Evolutionary conservation across 2,888 invertebrate species (phyloP).

Genomic region (Drosophila flavopinicola): DNA sequence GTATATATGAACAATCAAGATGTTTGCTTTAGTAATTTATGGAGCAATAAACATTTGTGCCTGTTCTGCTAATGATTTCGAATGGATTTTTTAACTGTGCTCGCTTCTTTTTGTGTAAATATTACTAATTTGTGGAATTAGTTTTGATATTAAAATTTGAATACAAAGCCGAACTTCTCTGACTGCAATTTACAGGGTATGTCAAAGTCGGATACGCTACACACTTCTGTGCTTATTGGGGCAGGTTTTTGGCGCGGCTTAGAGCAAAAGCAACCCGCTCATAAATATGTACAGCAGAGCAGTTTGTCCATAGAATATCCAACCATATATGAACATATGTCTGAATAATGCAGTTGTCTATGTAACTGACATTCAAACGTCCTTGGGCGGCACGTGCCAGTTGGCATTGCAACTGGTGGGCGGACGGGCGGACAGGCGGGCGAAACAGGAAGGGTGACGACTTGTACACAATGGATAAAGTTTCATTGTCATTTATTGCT

Average conservation of each 20-base stretch:
- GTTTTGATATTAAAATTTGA: too few species aligned
- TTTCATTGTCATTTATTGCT: slow-evolving; percentile 59
- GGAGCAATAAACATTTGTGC: too few species aligned
- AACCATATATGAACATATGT: slow-evolving; percentile 2
- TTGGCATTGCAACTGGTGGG: slow-evolving; percentile 40
- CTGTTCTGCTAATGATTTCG: too few species aligned
- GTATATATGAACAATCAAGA: background rate
- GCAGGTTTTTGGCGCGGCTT: slow-evolving; percentile 50
- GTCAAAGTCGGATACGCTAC: background rate
- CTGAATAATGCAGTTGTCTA: slow-evolving; percentile 14
- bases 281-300: slow-evolving; percentile 19
- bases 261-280: slow-evolving; percentile 31
- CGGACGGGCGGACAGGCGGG: slow-evolving; percentile 6
- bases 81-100: too few species aligned
- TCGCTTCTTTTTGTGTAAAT: background rate
- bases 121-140: too few species aligned
- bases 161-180: too few species aligned
- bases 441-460: slow-evolving; percentile 14
- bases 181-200: slow-evolving; percentile 28
- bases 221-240: slow-evolving; percentile 31
- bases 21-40: background rate
- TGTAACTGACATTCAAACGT: slow-evolving; percentile 71
- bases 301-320: slow-evolving; percentile 2
- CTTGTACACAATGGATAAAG: slow-evolving; percentile 31
- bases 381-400: slow-evolving; percentile 70